Evolutionary conservation across 2,888 invertebrate genomes (phyloP).

Genomic region (Callyntrura sp.): DNA sequence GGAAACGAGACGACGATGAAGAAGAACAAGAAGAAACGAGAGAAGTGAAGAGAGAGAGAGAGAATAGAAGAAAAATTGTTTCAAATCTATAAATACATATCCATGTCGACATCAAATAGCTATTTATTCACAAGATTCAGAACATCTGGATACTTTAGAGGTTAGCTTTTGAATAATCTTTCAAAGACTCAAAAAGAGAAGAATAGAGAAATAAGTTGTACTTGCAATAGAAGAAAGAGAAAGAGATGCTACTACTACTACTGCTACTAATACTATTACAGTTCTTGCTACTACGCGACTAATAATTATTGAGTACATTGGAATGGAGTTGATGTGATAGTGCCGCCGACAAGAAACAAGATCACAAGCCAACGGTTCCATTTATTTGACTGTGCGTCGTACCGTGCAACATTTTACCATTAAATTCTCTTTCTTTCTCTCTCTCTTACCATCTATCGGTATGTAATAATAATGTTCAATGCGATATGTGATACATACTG

Average conservation of each 20-base stretch:
- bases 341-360: constrained; percentile 53
- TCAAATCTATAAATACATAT: constrained; percentile 84
- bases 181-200: constrained; percentile 37
- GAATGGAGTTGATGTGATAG: constrained; percentile 39
- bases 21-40: constrained; percentile 20
- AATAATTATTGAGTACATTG: constrained; percentile 58
- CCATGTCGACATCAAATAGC: constrained; percentile 83
- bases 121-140: constrained; percentile 81
- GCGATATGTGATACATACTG: constrained; percentile 50
- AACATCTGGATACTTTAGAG: constrained; percentile 83
- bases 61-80: constrained; percentile 79
- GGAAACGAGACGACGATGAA: constrained; percentile 57
- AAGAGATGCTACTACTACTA: background rate
- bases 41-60: constrained; percentile 42
- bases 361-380: constrained; percentile 62
- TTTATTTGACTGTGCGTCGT: constrained; percentile 63
- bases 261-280: background rate
- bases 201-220: constrained; percentile 32
- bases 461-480: constrained; percentile 70
- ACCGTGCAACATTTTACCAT: constrained; percentile 51
- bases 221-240: background rate
- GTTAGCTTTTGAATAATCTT: constrained; percentile 78
- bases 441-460: constrained; percentile 47
- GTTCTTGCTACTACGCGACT: background rate
- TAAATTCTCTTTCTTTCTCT: constrained; percentile 35